Evolutionary conservation across 2,888 invertebrate species (phyloP), one percentile per base, ranked within the genome.

Genomic region (Steinernema hermaphroditum): DNA sequence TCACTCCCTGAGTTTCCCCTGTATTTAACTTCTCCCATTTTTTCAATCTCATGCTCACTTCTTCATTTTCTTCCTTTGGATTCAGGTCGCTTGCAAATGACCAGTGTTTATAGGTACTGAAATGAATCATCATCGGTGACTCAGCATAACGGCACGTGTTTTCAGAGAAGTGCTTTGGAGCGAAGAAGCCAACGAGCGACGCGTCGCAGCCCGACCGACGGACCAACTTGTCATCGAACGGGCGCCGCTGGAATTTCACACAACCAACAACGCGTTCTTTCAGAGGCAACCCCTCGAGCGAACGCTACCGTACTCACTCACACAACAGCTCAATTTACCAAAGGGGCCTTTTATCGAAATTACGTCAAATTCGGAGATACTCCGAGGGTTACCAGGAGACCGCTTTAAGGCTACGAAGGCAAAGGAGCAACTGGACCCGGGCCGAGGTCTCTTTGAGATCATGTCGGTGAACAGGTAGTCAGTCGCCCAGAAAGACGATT

Each of bases 201-300:
- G 24, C 27, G 12, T 16, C 14, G 54, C 27, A 14, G 54, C 27
- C 32, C 32, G 34, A 12, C 62, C 62, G 27, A 32, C 16, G 32
- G 62, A 62, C 27, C 62, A 62, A 27, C 24, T 62, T 16, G 32
- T 32, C 62, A 14, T 29, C 34, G 62, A 62, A 16, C 62, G 62
- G 32, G 34, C 32, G 29, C 62, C 29, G 29, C 62, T 16, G 16
- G 32, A 62, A 16, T 34, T 62, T 19, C 16, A 29, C 62, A 62
- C 62, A 14, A 62, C 62, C 22, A 62, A 62, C 62, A n/a, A 16
- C 62, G 32, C 62, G 16, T 62, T 62, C 62, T 29, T 32, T 62
- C 62, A 16, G 29, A 16, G 12, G 62, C 24, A 24, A 8, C 62
- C 54, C 54, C 12, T 22, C 24, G 24, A 32, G 62, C 62, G 4